A percentile compares a stretch with the other conserved stretches of the same genome.
phyloP scores from a whole-genome alignment of 2,113 vertebrate species.

The Xiphorhynchus elegans region DNA sequence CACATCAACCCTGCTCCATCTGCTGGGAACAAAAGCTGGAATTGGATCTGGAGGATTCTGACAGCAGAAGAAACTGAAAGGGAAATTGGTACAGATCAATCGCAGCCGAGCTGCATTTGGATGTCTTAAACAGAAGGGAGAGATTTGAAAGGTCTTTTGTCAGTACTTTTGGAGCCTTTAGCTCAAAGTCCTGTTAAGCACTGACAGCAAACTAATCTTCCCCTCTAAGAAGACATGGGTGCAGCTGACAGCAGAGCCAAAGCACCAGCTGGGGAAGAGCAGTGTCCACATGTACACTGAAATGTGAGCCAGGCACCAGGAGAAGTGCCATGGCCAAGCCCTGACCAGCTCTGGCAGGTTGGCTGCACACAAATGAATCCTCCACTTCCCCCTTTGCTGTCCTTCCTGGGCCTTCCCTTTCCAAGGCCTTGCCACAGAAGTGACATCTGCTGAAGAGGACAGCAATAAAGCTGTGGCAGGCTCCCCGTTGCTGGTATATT shows the following conservation, averaged over 20 bases:
- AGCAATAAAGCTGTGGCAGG: background rate
- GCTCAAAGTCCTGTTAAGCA: background rate
- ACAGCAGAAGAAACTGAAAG: background rate
- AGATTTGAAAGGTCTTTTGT: background rate
- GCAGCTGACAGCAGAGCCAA: background rate
- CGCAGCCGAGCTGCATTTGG: background rate
- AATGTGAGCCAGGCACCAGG: background rate
- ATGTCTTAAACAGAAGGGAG: background rate
- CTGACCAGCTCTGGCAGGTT: background rate
- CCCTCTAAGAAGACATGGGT: background rate
- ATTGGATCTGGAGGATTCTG: background rate
- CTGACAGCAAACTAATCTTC: background rate
- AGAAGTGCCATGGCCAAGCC: background rate
- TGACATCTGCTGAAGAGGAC: background rate
- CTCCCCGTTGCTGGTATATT: background rate
- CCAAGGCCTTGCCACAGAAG: background rate
- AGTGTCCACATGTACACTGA: background rate
- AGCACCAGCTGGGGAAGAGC: background rate
- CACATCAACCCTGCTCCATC: background rate
- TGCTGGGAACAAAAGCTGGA: background rate
- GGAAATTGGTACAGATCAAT: background rate
- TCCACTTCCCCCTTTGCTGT: background rate
- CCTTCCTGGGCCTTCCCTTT: background rate
- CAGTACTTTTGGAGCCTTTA: background rate
- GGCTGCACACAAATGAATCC: background rate